A percentile compares a stretch with the other conserved stretches of the same genome.
Conservation (phyloP, 2,113 vertebrate species). For the Dasyprocta punctata region DNA sequence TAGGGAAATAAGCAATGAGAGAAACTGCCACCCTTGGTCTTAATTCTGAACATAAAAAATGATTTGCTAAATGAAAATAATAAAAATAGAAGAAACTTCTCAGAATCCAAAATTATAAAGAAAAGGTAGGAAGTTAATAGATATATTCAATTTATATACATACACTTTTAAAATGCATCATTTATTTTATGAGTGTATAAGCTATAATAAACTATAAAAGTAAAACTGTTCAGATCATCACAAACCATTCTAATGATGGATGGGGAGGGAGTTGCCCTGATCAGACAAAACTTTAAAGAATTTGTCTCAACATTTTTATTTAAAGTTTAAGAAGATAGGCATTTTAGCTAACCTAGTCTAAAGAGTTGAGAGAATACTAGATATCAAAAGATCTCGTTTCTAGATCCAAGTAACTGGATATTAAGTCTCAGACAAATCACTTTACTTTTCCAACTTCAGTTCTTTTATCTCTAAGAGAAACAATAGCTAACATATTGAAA, state of each 20-base stretch:
- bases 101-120: constrained; percentile 45
- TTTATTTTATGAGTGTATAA: not conserved
- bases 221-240: constrained; percentile 18
- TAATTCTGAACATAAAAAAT: constrained; percentile 48
- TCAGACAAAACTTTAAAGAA: not conserved
- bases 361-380: not conserved
- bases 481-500: not conserved
- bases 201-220: constrained; percentile 3
- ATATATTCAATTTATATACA: not conserved
- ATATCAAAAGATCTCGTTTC: not conserved
- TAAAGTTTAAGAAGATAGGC: not conserved
- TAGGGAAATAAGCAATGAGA: not conserved
- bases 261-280: not conserved
- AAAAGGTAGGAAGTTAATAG: not conserved
- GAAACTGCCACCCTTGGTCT: not conserved
- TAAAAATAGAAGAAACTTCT: not conserved
- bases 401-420: not conserved
- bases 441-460: not conserved
- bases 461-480: not conserved
- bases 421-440: not conserved
- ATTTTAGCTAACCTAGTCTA: not conserved
- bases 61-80: not conserved
- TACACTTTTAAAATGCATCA: not conserved
- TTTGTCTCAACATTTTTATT: not conserved
- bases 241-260: constrained; percentile 18